phyloP scores from a whole-genome alignment of 2,888 invertebrate genomes.

The Choreutis nemorana region DNA sequence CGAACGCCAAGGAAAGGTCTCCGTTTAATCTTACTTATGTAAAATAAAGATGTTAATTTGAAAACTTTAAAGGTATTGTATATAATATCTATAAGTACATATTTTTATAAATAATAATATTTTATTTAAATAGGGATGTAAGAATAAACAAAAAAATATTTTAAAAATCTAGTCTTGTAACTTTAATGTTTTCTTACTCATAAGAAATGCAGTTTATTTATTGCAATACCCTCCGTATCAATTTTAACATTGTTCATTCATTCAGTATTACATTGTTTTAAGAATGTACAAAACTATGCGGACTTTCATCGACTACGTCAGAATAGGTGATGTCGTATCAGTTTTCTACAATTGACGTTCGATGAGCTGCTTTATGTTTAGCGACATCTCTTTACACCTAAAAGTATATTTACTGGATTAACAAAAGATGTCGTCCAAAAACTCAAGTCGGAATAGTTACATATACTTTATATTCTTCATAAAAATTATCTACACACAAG shows the following conservation, averaged over 20 bases:
- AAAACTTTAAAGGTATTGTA: not conserved
- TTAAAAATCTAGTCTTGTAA: slow-evolving; percentile 46
- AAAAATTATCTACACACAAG: slow-evolving; percentile 65
- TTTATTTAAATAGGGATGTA: slow-evolving; percentile 17
- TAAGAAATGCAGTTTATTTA: slow-evolving; percentile 38
- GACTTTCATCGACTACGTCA: slow-evolving; percentile 12
- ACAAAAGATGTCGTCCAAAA: slow-evolving; percentile 19
- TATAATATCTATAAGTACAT: not conserved
- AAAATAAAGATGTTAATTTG: not conserved
- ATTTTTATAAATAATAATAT: not conserved
- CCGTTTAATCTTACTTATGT: slow-evolving; percentile 8
- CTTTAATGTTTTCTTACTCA: slow-evolving; percentile 38
- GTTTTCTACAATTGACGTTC: slow-evolving; percentile 20
- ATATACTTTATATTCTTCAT: slow-evolving; percentile 62
- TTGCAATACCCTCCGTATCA: slow-evolving; percentile 31
- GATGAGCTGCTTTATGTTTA: too few species aligned
- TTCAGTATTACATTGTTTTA: slow-evolving; percentile 25
- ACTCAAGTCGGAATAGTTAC: slow-evolving; percentile 48
- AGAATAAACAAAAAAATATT: slow-evolving; percentile 38
- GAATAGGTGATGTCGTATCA: not conserved
- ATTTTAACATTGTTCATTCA: slow-evolving; percentile 30
- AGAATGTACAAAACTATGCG: slow-evolving; percentile 27
- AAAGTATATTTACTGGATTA: slow-evolving; percentile 6
- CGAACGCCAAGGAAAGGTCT: slow-evolving; percentile 33
- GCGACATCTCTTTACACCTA: too few species aligned